Percentiles rank a stretch among this genome's conserved stretches.
phyloP scores from a whole-genome alignment of 2,113 vertebrate species.

The Apus apus region DNA sequence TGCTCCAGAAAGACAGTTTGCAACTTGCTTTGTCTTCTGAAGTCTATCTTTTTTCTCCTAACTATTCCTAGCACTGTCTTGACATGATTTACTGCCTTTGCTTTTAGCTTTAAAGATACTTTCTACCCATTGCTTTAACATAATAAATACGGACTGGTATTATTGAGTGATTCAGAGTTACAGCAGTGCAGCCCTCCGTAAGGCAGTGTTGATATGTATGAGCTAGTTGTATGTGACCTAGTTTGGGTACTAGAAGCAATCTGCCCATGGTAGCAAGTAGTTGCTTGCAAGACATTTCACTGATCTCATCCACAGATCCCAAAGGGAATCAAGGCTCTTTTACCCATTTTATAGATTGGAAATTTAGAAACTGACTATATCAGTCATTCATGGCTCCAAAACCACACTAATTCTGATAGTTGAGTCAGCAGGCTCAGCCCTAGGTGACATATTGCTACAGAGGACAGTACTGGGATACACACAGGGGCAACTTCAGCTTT shows the following conservation, averaged over 20 bases:
- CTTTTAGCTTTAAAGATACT: not conserved
- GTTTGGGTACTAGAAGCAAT: not conserved
- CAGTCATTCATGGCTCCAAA: not conserved
- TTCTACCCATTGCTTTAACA: not conserved
- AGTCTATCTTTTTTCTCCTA: not conserved
- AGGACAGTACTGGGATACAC: not conserved
- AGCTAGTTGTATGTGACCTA: not conserved
- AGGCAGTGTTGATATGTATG: not conserved
- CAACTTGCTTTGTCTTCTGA: not conserved
- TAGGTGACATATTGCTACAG: not conserved
- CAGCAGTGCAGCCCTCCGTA: not conserved
- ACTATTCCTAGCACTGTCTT: not conserved
- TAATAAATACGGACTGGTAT: not conserved
- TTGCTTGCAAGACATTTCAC: not conserved
- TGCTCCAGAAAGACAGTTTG: not conserved
- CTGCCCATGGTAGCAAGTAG: not conserved
- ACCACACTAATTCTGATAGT: fast-evolving
- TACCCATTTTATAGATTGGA: not conserved
- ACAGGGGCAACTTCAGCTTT: not conserved
- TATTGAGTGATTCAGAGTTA: not conserved
- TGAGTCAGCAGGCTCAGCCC: not conserved
- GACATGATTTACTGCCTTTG: not conserved
- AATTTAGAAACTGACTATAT: not conserved
- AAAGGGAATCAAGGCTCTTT: not conserved
- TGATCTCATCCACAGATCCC: not conserved